phyloP scores from a whole-genome alignment of 2,113 vertebrate genomes.

The Sylvietta virens region DNA sequence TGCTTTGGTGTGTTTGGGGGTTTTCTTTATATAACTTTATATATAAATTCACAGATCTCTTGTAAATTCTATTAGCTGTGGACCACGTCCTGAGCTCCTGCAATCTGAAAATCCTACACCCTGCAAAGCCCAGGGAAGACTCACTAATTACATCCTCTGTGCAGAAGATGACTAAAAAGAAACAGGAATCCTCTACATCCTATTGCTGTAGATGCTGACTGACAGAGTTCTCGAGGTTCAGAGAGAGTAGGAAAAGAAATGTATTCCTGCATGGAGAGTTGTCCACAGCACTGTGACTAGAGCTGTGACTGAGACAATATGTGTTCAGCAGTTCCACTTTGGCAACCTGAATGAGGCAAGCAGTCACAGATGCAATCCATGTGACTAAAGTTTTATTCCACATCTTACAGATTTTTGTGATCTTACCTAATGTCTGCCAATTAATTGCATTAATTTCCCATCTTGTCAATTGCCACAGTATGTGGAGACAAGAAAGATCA shows the following conservation, averaged over 20 bases:
- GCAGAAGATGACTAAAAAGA: neutral
- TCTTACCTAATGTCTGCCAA: neutral
- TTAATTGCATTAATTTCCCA: neutral
- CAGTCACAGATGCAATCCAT: neutral
- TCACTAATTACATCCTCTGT: neutral
- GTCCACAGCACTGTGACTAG: accelerated
- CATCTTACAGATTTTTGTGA: neutral
- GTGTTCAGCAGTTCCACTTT: neutral
- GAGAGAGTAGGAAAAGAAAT: neutral
- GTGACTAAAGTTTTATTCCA: neutral
- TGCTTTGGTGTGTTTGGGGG: accelerated
- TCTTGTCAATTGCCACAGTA: neutral
- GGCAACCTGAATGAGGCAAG: neutral
- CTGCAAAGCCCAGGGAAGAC: neutral
- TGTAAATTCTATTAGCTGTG: neutral
- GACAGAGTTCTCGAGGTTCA: neutral
- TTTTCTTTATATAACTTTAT: neutral
- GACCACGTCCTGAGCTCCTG: neutral
- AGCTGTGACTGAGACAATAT: neutral
- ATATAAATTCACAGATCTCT: neutral
- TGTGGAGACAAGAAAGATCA: neutral
- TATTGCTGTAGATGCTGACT: neutral
- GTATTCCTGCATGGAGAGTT: neutral
- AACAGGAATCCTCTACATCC: neutral
- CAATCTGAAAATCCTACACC: neutral